phyloP scores from a whole-genome alignment of 2,888 invertebrate genomes.

The Diaprepes abbreviatus region DNA sequence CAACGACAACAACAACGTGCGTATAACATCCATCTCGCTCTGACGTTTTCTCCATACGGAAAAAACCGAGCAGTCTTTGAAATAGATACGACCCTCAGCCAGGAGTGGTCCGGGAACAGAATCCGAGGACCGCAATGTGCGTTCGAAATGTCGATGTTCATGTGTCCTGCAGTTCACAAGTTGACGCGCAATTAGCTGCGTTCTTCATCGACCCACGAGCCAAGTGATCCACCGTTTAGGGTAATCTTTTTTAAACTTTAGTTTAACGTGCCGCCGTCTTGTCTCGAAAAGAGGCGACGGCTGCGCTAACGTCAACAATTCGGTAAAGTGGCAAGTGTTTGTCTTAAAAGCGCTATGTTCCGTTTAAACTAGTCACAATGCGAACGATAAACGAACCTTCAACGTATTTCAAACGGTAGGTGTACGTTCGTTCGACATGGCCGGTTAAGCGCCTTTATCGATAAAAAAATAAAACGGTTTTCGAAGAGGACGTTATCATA shows the following conservation, averaged over 20 bases:
- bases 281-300: too few species aligned
- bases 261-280: not conserved
- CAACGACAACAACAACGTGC: too few species aligned
- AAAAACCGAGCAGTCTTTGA: too few species aligned
- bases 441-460: not conserved
- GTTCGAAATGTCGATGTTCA: slow-evolving; percentile 74
- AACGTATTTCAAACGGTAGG: not conserved
- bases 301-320: not conserved
- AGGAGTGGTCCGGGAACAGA: slow-evolving; percentile 69
- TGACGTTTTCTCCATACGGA: too few species aligned
- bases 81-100: slow-evolving; percentile 68
- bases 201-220: slow-evolving; percentile 75
- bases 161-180: slow-evolving; percentile 71
- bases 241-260: too few species aligned
- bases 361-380: not conserved
- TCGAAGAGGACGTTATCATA: slow-evolving; percentile 1
- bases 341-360: not conserved
- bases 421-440: not conserved
- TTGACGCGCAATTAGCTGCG: slow-evolving; percentile 69
- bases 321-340: not conserved
- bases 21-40: too few species aligned
- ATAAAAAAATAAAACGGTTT: not conserved
- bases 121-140: slow-evolving; percentile 72
- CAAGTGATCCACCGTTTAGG: slow-evolving; percentile 70
- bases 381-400: not conserved